Evolutionary conservation across 1,140 invertebrate species (phyloP).

Genomic region (Kradibia gibbosae): DNA sequence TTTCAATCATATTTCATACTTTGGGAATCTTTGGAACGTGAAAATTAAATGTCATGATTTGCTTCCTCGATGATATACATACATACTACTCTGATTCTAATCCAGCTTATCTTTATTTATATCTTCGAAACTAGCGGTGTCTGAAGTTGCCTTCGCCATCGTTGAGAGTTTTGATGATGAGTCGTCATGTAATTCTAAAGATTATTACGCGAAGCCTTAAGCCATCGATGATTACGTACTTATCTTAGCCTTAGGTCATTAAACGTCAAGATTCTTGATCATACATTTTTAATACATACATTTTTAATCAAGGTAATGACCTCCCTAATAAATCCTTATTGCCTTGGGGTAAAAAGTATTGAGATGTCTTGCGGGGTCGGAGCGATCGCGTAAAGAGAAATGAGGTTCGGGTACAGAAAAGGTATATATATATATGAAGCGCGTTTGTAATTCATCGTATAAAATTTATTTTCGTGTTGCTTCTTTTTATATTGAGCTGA

Average conservation of each 20-base stretch:
- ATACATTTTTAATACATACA: neutral
- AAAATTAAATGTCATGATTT: conserved; percentile 50
- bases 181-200: neutral
- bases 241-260: neutral
- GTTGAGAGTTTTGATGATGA: neutral
- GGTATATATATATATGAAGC: too few relatives aligned
- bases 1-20: conserved; percentile 52
- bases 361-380: neutral
- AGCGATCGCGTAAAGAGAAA: neutral
- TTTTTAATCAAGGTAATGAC: conserved; percentile 45
- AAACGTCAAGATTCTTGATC: neutral
- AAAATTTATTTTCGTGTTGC: conserved; percentile 40
- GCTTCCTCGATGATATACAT: neutral
- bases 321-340: conserved; percentile 43
- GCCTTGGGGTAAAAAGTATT: neutral
- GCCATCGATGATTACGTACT: neutral
- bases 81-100: conserved; percentile 37
- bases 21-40: conserved; percentile 37
- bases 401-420: neutral
- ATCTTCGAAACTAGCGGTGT: conserved; percentile 8
- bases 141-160: neutral
- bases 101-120: conserved; percentile 50
- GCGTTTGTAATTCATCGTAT: neutral
- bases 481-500: neutral
- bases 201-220: neutral